phyloP scores from a whole-genome alignment of 2,113 vertebrate species.

The Sciurus niger region DNA sequence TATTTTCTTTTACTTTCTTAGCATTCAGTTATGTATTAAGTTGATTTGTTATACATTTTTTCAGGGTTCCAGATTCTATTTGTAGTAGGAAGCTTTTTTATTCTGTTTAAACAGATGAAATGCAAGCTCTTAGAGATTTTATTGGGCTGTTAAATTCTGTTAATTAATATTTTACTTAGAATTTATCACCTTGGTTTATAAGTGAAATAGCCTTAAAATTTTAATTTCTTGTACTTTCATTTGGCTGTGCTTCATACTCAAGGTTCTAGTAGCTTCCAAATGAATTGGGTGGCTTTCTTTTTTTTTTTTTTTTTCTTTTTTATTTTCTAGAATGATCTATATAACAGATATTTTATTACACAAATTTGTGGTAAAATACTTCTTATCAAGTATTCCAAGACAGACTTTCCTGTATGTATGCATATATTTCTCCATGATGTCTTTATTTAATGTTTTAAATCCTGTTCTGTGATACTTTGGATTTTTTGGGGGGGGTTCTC shows the following conservation, averaged over 20 bases:
- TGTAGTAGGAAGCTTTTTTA: conserved; percentile 9
- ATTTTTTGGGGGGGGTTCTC: neutral
- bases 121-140: neutral
- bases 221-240: conserved; percentile 37
- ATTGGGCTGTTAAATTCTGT: conserved; percentile 30
- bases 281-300: neutral
- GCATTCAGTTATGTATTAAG: neutral
- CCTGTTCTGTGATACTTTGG: neutral
- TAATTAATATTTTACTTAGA: conserved; percentile 51
- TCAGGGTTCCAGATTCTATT: neutral
- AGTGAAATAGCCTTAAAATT: conserved; percentile 4
- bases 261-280: conserved; percentile 23
- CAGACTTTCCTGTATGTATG: neutral
- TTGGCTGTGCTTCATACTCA: neutral
- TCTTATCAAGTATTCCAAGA: neutral
- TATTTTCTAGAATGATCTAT: conserved; percentile 22
- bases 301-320: neutral
- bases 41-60: neutral
- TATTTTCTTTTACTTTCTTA: neutral
- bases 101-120: conserved; percentile 21
- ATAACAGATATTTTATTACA: neutral
- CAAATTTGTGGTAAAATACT: conserved; percentile 37
- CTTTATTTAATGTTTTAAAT: neutral
- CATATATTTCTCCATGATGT: neutral
- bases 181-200: conserved; percentile 28